Evolutionary conservation across 1,140 invertebrate species (phyloP).

Genomic region (Thereuonema tuberculata): DNA sequence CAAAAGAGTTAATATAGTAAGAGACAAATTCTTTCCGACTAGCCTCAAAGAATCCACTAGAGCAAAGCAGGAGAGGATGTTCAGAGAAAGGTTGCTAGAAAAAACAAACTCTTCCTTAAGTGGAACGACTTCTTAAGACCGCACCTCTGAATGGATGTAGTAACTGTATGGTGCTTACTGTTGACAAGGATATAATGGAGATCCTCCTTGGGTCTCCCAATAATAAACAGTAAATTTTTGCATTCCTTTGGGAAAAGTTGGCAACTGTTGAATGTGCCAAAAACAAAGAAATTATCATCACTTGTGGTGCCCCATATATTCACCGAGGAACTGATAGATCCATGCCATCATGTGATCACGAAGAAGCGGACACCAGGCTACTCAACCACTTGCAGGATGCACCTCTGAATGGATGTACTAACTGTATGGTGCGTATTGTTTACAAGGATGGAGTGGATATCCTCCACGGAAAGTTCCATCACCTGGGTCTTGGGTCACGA

Average conservation of each 20-base stretch:
- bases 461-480: too few relatives aligned
- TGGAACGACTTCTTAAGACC: too few relatives aligned
- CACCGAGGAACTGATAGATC: not conserved
- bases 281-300: not conserved
- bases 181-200: not conserved
- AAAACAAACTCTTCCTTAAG: too few relatives aligned
- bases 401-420: not conserved
- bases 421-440: not conserved
- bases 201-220: too few relatives aligned
- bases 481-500: too few relatives aligned
- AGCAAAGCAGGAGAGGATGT: too few relatives aligned
- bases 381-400: not conserved
- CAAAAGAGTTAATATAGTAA: too few relatives aligned
- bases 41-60: too few relatives aligned
- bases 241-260: slow-evolving; percentile 4
- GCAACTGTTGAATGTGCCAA: not conserved
- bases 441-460: not conserved
- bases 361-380: not conserved
- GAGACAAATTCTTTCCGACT: too few relatives aligned
- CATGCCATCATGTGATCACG: not conserved
- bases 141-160: not conserved
- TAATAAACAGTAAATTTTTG: slow-evolving; percentile 11
- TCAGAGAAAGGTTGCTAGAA: too few relatives aligned
- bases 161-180: not conserved
- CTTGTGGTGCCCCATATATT: not conserved